Conservation (phyloP, 2,113 vertebrate species). For the Proterorhinus semilunaris region DNA sequence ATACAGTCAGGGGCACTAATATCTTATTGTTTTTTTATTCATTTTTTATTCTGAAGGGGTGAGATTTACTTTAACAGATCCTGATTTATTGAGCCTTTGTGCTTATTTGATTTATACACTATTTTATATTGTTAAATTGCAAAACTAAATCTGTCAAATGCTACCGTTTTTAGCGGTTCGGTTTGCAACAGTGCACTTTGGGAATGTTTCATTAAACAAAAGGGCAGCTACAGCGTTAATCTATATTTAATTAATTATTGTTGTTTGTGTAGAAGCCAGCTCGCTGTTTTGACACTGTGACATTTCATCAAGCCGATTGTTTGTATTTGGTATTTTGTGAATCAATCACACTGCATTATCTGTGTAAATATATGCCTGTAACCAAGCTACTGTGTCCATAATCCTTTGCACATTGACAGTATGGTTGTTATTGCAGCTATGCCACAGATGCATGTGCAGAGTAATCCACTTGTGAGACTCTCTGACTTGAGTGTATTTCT, state of each 20-base stretch:
- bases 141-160: no score
- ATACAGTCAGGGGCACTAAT: not conserved
- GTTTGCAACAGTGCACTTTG: not conserved
- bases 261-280: not conserved
- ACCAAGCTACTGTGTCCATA: constrained; percentile 11
- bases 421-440: constrained; percentile 17
- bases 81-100: no score
- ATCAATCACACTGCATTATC: constrained; percentile 12
- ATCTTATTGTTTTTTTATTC: not conserved
- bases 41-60: not conserved
- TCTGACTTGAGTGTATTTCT: constrained; percentile 30
- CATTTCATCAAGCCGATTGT: constrained; percentile 11
- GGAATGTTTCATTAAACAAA: not conserved
- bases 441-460: not conserved
- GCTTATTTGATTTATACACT: no score
- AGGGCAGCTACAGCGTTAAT: not conserved
- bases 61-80: no score
- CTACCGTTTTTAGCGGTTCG: no score
- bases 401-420: constrained; percentile 7
- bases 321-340: constrained; percentile 17
- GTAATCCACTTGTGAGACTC: constrained; percentile 40
- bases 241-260: not conserved
- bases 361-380: constrained; percentile 11
- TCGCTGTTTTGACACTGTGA: not conserved
- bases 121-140: no score